A percentile compares a stretch with the other conserved stretches of the same genome.
Conservation (phyloP, 2,888 invertebrate species). For the Oxyscelio sp. region DNA sequence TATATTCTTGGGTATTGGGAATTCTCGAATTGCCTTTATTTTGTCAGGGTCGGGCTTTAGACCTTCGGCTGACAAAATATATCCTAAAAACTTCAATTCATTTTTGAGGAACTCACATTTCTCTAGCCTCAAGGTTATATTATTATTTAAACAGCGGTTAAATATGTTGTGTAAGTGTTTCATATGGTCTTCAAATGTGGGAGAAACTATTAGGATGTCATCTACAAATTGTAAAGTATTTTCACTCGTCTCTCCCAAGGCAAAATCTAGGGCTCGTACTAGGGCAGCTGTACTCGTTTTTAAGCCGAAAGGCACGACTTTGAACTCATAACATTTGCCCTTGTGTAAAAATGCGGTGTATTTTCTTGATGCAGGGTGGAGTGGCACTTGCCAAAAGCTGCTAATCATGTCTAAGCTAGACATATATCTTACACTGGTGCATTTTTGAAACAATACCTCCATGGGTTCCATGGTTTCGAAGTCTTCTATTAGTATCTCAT, state of each 20-base stretch:
- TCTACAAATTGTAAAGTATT: not conserved
- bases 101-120: not conserved
- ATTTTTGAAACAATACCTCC: slow-evolving; percentile 27
- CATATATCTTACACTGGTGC: not conserved
- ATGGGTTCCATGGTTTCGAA: slow-evolving; percentile 27
- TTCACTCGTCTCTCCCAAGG: not conserved
- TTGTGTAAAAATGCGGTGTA: slow-evolving; percentile 12
- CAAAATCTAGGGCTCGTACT: not conserved
- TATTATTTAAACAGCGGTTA: not conserved
- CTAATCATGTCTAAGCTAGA: not conserved
- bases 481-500: slow-evolving; percentile 29
- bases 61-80: not conserved
- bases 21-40: not conserved
- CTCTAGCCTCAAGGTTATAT: not conserved
- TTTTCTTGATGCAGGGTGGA: not conserved
- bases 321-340: not conserved
- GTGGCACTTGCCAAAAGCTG: not conserved
- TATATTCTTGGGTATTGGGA: not conserved
- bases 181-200: not conserved
- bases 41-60: not conserved
- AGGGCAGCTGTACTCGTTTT: not conserved
- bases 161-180: not conserved
- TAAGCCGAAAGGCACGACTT: not conserved
- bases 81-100: not conserved
- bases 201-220: not conserved